Evolutionary conservation across 2,113 vertebrate genomes (phyloP).

Genomic region (Tachycineta bicolor): DNA sequence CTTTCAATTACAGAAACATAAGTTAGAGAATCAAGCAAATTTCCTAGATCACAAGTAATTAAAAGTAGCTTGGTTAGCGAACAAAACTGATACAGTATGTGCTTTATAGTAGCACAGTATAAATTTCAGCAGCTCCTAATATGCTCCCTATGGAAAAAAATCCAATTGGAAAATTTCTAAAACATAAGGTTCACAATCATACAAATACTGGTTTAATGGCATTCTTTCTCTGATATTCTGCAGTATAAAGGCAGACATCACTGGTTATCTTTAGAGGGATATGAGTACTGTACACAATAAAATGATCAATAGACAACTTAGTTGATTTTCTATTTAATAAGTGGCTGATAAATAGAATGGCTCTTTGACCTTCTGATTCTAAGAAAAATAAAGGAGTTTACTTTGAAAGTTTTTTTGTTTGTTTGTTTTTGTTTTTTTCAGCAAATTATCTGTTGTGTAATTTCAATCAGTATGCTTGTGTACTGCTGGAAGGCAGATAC

Average conservation of each 20-base stretch:
- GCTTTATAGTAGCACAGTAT: not conserved
- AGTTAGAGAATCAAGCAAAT: not conserved
- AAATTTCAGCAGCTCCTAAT: not conserved
- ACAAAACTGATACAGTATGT: not conserved
- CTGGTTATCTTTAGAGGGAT: not conserved
- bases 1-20: not conserved
- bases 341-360: not conserved
- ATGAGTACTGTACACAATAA: not conserved
- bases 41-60: not conserved
- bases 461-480: not conserved
- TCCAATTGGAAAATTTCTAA: not conserved
- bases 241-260: not conserved
- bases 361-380: not conserved
- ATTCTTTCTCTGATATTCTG: not conserved
- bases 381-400: not conserved
- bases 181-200: not conserved
- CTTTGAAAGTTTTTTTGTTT: not conserved
- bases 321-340: not conserved
- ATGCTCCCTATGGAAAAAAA: not conserved
- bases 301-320: not conserved
- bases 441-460: not conserved
- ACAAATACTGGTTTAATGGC: not conserved
- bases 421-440: not conserved
- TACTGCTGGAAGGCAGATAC: not conserved
- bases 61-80: not conserved